These are phyloP conservation scores for Danaus plexippus DNA, from an alignment of 1,140 invertebrate species.

Conservation along the genomic window DNA sequence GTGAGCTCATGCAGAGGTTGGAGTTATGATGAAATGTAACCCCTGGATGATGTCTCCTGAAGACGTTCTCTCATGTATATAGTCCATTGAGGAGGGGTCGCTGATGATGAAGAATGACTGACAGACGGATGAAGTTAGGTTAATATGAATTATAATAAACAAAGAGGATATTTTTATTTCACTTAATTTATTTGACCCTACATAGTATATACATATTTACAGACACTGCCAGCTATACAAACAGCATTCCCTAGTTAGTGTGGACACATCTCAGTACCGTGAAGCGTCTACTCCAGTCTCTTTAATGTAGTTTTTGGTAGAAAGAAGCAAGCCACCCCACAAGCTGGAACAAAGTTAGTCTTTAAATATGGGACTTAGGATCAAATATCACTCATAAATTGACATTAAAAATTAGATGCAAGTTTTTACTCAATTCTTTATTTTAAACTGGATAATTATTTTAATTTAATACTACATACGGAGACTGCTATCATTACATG, in stretches of 20 bases:
- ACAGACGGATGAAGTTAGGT: conserved; percentile 57
- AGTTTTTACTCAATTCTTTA: too few relatives aligned
- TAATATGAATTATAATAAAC: conserved; percentile 66
- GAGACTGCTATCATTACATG: too few relatives aligned
- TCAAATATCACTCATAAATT: background rate
- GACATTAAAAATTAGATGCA: background rate
- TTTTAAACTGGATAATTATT: too few relatives aligned
- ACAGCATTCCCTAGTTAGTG: too few relatives aligned
- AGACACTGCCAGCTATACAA: conserved; percentile 1
- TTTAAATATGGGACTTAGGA: too few relatives aligned
- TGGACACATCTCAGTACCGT: background rate
- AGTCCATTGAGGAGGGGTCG: too few relatives aligned
- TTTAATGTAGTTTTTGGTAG: conserved; percentile 63
- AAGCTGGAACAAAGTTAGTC: conserved; percentile 43
- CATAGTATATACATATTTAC: conserved; percentile 10
- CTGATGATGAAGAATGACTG: conserved; percentile 30
- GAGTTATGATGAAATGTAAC: too few relatives aligned
- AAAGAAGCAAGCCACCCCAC: conserved; percentile 47
- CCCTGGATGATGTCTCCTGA: too few relatives aligned
- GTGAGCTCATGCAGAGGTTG: too few relatives aligned
- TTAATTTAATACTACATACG: too few relatives aligned
- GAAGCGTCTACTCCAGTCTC: conserved; percentile 48
- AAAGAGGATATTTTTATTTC: conserved; percentile 65
- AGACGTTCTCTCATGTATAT: too few relatives aligned
- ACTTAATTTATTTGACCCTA: conserved; percentile 36